These are phyloP conservation scores for Pelecanus crispus DNA, from an alignment of 2,113 vertebrate species.

Conservation along the genomic window DNA sequence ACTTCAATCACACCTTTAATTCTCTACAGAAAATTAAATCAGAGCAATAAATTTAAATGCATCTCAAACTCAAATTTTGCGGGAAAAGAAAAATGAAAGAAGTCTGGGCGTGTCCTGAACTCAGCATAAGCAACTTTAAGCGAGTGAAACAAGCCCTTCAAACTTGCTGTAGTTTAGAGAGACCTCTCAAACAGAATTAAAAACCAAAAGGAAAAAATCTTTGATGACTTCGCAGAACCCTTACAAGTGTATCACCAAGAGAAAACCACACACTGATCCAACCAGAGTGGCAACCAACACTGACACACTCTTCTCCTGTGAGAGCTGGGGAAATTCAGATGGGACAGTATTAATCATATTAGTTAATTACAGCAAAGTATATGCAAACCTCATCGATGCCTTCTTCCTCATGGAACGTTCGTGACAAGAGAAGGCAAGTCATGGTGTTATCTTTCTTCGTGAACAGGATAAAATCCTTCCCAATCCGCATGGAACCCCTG, in stretches of 20 bases:
- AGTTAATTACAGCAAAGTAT: not conserved
- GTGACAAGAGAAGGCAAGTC: slow-evolving; percentile 93
- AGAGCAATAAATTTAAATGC: not conserved
- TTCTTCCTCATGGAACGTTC: slow-evolving; percentile 97
- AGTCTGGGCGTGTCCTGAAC: not conserved
- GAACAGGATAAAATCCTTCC: slow-evolving; percentile 97
- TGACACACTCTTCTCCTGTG: not conserved
- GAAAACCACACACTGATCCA: not conserved
- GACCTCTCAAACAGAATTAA: not conserved
- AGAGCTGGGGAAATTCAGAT: not conserved
- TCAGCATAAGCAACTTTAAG: not conserved
- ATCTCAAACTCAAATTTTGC: not conserved
- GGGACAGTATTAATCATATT: not conserved
- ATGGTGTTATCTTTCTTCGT: slow-evolving; percentile 90
- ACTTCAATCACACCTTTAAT: not conserved
- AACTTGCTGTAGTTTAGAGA: not conserved
- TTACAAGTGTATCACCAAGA: not conserved
- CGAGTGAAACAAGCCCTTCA: not conserved
- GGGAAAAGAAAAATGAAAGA: not conserved
- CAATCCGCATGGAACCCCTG: slow-evolving; percentile 97
- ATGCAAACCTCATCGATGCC: slow-evolving; percentile 93
- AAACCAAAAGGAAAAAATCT: not conserved
- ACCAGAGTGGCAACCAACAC: not conserved
- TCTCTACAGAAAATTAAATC: not conserved
- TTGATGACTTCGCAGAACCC: not conserved